Conservation (phyloP, 2,113 vertebrate genomes). For the Silurus asotus region DNA sequence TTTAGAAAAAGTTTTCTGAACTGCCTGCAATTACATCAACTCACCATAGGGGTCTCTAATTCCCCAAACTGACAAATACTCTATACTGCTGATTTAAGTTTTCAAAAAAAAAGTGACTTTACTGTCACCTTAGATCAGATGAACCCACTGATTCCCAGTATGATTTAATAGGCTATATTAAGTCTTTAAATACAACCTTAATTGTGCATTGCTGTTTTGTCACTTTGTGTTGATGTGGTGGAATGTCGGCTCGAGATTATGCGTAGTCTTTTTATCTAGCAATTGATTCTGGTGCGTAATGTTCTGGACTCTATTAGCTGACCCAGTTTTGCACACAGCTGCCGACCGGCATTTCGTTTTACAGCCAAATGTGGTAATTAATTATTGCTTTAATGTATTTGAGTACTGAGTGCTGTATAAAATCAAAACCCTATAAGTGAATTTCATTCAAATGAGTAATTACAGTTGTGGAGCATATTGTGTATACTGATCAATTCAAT, state of each 20-base stretch:
- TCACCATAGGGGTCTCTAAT: not conserved
- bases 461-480: not conserved
- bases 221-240: not conserved
- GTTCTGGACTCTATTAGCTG: not conserved
- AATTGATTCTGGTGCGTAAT: constrained; percentile 3
- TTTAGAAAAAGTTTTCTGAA: not conserved
- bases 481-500: not conserved
- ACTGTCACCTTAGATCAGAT: constrained; percentile 41
- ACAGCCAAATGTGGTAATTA: constrained; percentile 28
- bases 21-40: not conserved
- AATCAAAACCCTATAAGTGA: not conserved
- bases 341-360: constrained; percentile 10
- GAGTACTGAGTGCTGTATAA: not conserved
- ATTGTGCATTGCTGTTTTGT: not conserved
- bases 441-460: not conserved
- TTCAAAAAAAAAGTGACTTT: constrained; percentile 33
- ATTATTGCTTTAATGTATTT: not conserved
- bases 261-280: not conserved
- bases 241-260: not conserved
- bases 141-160: not conserved
- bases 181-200: not conserved
- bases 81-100: not conserved
- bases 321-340: constrained; percentile 33
- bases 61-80: not conserved
- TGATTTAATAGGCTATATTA: not conserved